Base-by-base conservation (phyloP, 92 coral and sea anemone species). In the Porites cylindrica region DNA sequence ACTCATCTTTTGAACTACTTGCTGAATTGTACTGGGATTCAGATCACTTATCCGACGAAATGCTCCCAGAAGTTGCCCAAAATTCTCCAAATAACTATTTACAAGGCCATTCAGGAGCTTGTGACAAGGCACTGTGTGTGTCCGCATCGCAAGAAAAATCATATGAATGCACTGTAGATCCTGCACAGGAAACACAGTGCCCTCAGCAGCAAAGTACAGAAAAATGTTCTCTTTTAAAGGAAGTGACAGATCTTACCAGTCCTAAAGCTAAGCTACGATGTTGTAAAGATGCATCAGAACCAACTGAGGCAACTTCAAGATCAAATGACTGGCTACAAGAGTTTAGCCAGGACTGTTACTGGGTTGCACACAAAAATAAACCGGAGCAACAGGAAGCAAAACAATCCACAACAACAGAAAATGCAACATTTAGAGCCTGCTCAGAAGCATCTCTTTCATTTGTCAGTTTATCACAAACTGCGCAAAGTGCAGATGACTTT, bases 301-400 rank as follows among this genome's bases (percentile, higher is more conserved):
- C 72, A 18, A 72, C 19, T n/a, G 67, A 66, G 18, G 79, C 80
- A 73, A 60, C 32, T 19, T 23, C 19, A 12, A 10, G 21, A 60
- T 69, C 80, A 81, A 82, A 65, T 60, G 84, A 92, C 74, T 92
- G 92, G 95, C 69, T 85, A 7, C 29, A 85, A 29, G 77, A 89
- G 18, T 88, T 88, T 79, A 52, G 68, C 13, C 76, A 76, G 23
- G 90, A 92, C 58, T 38, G 62, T 2, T 92, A 64, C 74, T 85
- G 92, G 92, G 66, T 85, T 68, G 79, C 61, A 52, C 69, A 69
- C 23, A 68, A 43, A n/a, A 32, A 66, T 18, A 74, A 51, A 51
- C 21, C 9, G 23, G 64, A 54, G 32, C 54, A 63, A 13, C 21
- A 19, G 72, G 26, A 82, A 60, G 51, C 69, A 78, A 6, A 74